phyloP scores from a whole-genome alignment of 2,888 invertebrate species.

The Kryphioiulus occultus region DNA sequence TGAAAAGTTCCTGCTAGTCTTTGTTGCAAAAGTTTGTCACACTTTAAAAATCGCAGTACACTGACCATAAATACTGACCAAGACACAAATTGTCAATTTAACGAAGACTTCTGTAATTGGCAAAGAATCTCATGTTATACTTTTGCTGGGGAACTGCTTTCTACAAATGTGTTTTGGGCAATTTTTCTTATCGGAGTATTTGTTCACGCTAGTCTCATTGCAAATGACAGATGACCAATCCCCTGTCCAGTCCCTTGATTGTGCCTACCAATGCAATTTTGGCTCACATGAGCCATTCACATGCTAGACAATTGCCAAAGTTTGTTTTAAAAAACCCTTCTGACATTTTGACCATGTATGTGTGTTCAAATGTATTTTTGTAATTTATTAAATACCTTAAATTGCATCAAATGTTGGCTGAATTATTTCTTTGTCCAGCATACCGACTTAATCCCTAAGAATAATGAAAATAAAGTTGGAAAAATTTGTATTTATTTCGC shows the following conservation, averaged over 20 bases:
- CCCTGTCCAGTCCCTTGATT: background rate
- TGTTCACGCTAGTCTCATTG: background rate
- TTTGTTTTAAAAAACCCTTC: background rate
- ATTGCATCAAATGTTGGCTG: background rate
- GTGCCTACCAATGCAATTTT: background rate
- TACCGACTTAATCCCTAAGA: too few species aligned
- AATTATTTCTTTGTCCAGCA: too few species aligned
- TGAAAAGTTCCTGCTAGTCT: background rate
- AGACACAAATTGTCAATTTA: background rate
- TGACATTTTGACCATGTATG: background rate
- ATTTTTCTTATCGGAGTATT: background rate
- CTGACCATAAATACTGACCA: background rate
- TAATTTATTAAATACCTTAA: background rate
- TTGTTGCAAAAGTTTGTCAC: background rate
- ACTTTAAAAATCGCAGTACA: background rate
- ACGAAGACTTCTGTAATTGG: background rate
- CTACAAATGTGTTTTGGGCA: background rate
- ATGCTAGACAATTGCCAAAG: constrained; percentile 8
- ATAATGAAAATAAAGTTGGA: too few species aligned
- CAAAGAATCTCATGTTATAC: background rate
- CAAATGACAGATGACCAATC: background rate
- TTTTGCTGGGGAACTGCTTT: background rate
- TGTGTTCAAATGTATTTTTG: constrained; percentile 9
- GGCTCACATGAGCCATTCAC: background rate
- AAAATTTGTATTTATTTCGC: too few species aligned